Conservation (phyloP, 92 coral and sea anemone genomes). For the Siderastrea siderea region DNA sequence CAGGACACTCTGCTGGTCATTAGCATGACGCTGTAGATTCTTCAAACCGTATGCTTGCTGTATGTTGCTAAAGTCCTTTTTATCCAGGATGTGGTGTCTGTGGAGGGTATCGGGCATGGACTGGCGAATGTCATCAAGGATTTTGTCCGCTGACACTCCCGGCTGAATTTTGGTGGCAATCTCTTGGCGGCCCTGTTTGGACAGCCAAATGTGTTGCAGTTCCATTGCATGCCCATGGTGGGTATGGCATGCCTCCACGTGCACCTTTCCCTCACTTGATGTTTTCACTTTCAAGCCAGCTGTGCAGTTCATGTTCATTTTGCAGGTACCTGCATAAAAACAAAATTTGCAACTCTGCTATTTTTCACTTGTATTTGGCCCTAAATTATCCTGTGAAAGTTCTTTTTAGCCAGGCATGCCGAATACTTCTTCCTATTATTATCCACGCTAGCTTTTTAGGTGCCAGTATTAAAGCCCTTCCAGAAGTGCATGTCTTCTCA, state of each 20-base stretch:
- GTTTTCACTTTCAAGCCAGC: slow-evolving; percentile 38
- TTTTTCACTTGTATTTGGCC: no score
- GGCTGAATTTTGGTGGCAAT: slow-evolving; percentile 57
- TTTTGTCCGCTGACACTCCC: slow-evolving; percentile 60
- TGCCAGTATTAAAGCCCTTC: no score
- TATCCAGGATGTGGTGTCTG: slow-evolving; percentile 61
- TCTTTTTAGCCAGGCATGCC: no score
- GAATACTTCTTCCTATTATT: no score
- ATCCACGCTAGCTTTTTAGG: no score
- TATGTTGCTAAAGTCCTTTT: slow-evolving; percentile 63
- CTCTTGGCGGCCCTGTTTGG: slow-evolving; percentile 57
- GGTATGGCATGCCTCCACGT: slow-evolving; percentile 50
- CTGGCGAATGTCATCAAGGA: slow-evolving; percentile 63
- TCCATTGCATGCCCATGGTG: slow-evolving; percentile 69
- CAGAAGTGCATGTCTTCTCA: no score
- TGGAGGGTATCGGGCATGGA: slow-evolving; percentile 27
- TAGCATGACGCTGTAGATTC: slow-evolving; percentile 52
- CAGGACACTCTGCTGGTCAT: slow-evolving; percentile 67
- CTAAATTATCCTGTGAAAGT: no score
- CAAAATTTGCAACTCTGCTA: no score
- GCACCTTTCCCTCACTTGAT: slow-evolving; percentile 25
- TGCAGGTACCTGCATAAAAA: slow-evolving; percentile 60
- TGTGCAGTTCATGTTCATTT: slow-evolving; percentile 60
- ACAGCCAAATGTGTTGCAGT: slow-evolving; percentile 58
- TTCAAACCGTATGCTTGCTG: slow-evolving; percentile 57